These are phyloP conservation scores for Adelognathus sp. DNA, from an alignment of 2,888 invertebrate genomes.

Conservation along the genomic window DNA sequence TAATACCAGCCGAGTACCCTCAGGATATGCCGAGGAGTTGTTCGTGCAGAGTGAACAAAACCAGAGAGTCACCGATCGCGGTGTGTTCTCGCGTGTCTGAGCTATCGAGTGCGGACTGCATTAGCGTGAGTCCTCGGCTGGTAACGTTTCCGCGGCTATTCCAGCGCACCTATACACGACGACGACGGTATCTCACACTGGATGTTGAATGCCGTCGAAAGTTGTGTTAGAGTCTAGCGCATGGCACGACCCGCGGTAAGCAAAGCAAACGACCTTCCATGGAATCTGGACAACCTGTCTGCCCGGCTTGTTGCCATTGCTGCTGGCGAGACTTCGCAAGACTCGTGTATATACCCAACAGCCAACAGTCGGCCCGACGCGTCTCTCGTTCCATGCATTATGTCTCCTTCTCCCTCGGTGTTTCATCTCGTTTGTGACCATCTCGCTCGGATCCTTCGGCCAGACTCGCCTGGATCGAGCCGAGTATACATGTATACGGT, in stretches of 20 bases:
- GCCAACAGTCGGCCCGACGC: conserved; percentile 38
- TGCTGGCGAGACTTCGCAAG: conserved; percentile 25
- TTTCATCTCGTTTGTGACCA: conserved; percentile 39
- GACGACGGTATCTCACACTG: conserved; percentile 4
- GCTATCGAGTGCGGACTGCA: too few relatives aligned
- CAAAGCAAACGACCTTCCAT: conserved; percentile 81
- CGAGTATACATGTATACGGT: background rate
- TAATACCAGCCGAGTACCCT: too few relatives aligned
- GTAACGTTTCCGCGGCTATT: too few relatives aligned
- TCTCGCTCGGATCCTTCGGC: conserved; percentile 2
- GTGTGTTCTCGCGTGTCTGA: too few relatives aligned
- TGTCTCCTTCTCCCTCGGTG: conserved; percentile 56
- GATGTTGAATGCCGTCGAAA: conserved; percentile 54
- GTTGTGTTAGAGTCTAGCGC: conserved; percentile 68
- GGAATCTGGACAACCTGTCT: conserved; percentile 82
- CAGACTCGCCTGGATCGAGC: background rate
- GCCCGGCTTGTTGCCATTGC: conserved; percentile 72
- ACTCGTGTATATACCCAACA: conserved; percentile 43
- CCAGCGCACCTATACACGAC: conserved; percentile 1
- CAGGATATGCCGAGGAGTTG: too few relatives aligned
- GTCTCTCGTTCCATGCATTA: conserved; percentile 47
- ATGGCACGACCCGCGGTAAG: conserved; percentile 77
- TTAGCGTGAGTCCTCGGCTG: too few relatives aligned
- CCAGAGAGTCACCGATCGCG: too few relatives aligned
- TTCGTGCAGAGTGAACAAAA: too few relatives aligned